Conservation (phyloP, 2,113 vertebrate genomes). For the Salvelinus namaycush region DNA sequence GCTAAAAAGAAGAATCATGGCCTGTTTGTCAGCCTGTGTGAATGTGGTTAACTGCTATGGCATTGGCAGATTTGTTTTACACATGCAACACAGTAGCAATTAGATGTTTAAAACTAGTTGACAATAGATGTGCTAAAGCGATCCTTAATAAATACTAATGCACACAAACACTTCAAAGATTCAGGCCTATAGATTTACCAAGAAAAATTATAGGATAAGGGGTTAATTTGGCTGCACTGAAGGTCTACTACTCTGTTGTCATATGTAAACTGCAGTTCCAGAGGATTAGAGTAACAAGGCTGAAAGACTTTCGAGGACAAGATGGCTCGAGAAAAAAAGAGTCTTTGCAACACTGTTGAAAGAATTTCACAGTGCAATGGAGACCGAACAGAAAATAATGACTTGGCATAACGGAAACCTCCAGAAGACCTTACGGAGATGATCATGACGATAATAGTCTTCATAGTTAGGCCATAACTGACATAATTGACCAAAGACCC, state of each 20-base stretch:
- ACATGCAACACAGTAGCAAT: neutral
- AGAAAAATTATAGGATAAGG: too few species aligned
- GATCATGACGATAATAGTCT: neutral
- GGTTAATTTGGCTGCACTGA: too few species aligned
- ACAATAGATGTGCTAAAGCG: too few species aligned
- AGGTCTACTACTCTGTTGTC: too few species aligned
- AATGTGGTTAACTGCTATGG: neutral
- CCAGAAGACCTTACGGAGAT: neutral
- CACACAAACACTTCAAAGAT: too few species aligned
- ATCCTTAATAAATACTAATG: too few species aligned
- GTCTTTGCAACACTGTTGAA: conserved; percentile 5
- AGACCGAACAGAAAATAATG: conserved; percentile 43
- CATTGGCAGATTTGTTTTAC: neutral
- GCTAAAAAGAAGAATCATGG: neutral
- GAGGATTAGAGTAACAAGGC: conserved; percentile 5
- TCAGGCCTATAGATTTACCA: too few species aligned
- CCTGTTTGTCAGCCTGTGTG: neutral
- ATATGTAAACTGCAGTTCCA: neutral
- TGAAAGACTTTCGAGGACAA: neutral
- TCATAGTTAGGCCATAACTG: neutral
- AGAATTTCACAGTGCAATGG: conserved; percentile 33
- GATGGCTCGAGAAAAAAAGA: conserved; percentile 10
- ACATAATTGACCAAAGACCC: neutral
- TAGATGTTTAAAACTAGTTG: too few species aligned
- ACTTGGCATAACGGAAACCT: conserved; percentile 35